Conservation (phyloP, 2,797 vertebrate species). For the Sarcophilus harrisii region DNA sequence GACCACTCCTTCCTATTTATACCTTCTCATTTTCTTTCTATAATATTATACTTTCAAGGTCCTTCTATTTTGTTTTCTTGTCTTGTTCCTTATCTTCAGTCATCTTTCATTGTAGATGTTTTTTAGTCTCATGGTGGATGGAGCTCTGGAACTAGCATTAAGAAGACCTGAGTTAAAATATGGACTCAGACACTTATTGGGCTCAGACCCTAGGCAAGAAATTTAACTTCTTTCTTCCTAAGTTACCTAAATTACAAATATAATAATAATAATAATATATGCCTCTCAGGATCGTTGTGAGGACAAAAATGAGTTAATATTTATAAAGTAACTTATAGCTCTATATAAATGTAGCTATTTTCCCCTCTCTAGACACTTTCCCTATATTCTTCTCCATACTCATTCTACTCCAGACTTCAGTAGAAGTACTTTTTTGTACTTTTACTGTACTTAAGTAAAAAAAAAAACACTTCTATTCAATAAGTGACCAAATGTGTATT, state of each 20-base stretch:
- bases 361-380: no score
- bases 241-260: neutral
- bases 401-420: no score
- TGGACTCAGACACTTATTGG: no score
- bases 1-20: neutral
- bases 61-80: neutral
- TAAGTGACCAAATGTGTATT: neutral
- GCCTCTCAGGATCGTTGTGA: no score
- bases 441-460: no score
- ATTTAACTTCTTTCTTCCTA: no score
- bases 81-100: neutral
- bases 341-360: no score
- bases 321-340: no score
- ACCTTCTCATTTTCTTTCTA: neutral
- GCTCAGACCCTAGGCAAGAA: no score
- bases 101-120: neutral
- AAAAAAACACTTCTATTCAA: neutral
- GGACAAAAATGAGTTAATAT: no score
- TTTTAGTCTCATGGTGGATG: neutral
- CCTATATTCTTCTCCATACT: no score
- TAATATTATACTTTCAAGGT: neutral
- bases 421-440: no score
- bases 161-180: neutral
- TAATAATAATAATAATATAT: neutral
- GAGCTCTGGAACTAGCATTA: neutral